Evolutionary conservation across 2,797 vertebrate genomes (phyloP), one percentile per base, ranked within the genome.

Genomic region (Halcyon chelicuti): DNA sequence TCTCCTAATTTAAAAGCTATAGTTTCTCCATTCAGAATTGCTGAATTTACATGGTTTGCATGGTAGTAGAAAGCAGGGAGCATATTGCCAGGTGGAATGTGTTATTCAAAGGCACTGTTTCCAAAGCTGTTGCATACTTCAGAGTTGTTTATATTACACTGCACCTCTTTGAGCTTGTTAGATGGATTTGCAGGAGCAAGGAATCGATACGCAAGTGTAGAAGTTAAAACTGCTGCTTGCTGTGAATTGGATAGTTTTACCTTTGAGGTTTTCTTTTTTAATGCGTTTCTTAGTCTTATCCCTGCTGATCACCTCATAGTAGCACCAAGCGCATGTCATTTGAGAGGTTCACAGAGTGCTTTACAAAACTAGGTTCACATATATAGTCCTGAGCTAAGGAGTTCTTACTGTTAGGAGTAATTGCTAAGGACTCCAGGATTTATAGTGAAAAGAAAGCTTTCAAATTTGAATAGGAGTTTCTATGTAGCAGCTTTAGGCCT

Each of bases 61-160:
- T 62, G 37, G 63, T 46, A 44, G 66, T 78, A 61, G 68, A 95
- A 78, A 90, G 57, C n/a, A 52, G 67, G 8, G 61, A 72, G 9
- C 9, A 3, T 37, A 22, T 28, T 10, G 8, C 55, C 85, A 57
- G 71, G 78, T 92, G 74, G 90, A 84, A 79, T 57, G 57, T 44
- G 9, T 92, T 84, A 66, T 44, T 92, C 87, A 78, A 88, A 92
- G 70, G n/a, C 46, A 57, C 4, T 55, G 44, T 86, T 84, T 92
- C 58, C 73, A 52, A 92, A 91, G 81, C 60, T 91, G 52, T 44
- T 93, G 44, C 47, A 51, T 91, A 40, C 81, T 93, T 92, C 82
- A 79, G 92, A 79, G 47, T 47, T 78, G 66, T 84, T 87, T 87
- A 33, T 90, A 62, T 89, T 84, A 35, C 39, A 14, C 60, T 66